A percentile compares a stretch with the other conserved stretches of the same genome.
These are phyloP conservation scores for Amblyteles armatorius DNA, from an alignment of 2,888 invertebrate species.

Conservation along the genomic window DNA sequence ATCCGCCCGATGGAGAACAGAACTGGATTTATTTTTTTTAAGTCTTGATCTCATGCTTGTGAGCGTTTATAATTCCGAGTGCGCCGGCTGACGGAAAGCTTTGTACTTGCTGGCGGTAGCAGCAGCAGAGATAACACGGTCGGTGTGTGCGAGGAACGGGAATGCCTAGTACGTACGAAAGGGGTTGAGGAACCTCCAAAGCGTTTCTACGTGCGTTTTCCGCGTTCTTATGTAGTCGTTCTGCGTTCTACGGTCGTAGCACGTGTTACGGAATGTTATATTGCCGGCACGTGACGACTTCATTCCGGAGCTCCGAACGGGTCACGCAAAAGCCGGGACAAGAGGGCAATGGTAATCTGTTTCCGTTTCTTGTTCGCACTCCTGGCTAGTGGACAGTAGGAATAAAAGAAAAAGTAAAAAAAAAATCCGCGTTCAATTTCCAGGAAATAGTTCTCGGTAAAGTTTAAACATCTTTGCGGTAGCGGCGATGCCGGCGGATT, in stretches of 20 bases:
- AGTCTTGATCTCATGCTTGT: not conserved
- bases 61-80: slow-evolving; percentile 26
- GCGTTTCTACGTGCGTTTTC: slow-evolving; percentile 58
- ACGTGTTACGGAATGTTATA: slow-evolving; percentile 73
- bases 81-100: slow-evolving; percentile 27
- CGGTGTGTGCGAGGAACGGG: not conserved
- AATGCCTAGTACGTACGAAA: slow-evolving; percentile 11
- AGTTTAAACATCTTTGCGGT: slow-evolving; percentile 37
- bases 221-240: slow-evolving; percentile 63
- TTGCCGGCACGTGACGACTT: slow-evolving; percentile 70
- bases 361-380: slow-evolving; percentile 6
- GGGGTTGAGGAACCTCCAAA: slow-evolving; percentile 51
- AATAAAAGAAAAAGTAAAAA: not conserved
- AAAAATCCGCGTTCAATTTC: slow-evolving; percentile 44
- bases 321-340: slow-evolving; percentile 20
- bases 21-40: not conserved
- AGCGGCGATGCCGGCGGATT: slow-evolving; percentile 14
- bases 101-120: slow-evolving; percentile 17
- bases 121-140: not conserved
- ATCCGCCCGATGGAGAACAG: not conserved
- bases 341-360: slow-evolving; percentile 20
- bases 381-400: no score
- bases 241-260: slow-evolving; percentile 69
- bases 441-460: slow-evolving; percentile 24
- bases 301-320: slow-evolving; percentile 51